These are phyloP conservation scores for Clangula hyemalis DNA, from an alignment of 2,797 vertebrate genomes.

Conservation along the genomic window DNA sequence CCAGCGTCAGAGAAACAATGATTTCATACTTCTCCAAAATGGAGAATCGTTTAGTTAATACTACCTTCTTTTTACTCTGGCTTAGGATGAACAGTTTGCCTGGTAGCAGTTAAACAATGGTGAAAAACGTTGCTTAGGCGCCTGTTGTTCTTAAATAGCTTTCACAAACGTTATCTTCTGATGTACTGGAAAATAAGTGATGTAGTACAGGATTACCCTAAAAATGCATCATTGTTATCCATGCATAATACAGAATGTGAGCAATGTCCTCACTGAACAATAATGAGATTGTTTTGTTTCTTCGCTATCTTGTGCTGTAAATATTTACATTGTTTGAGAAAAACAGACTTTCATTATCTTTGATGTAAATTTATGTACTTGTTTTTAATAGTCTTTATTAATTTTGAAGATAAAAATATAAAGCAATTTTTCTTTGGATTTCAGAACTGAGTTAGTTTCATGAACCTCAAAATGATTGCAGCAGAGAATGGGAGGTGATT, in stretches of 20 bases:
- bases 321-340: conserved; percentile 27
- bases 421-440: not conserved
- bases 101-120: conserved; percentile 15
- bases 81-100: not conserved
- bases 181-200: conserved; percentile 39
- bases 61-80: not conserved
- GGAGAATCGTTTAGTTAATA: not conserved
- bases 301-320: not conserved
- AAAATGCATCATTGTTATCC: conserved; percentile 42
- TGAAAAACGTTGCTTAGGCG: not conserved
- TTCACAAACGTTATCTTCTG: not conserved
- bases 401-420: not conserved
- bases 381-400: not conserved
- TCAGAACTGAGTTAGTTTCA: not conserved
- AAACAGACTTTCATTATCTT: not conserved
- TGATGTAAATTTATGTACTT: not conserved
- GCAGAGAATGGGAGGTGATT: not conserved
- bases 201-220: not conserved
- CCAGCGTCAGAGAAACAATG: not conserved
- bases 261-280: conserved; percentile 30
- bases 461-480: not conserved
- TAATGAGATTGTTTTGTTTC: conserved; percentile 26
- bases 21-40: not conserved
- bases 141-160: not conserved
- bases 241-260: conserved; percentile 40